phyloP scores from a whole-genome alignment of 2,888 invertebrate genomes.

The Pardosa pseudoannulata region DNA sequence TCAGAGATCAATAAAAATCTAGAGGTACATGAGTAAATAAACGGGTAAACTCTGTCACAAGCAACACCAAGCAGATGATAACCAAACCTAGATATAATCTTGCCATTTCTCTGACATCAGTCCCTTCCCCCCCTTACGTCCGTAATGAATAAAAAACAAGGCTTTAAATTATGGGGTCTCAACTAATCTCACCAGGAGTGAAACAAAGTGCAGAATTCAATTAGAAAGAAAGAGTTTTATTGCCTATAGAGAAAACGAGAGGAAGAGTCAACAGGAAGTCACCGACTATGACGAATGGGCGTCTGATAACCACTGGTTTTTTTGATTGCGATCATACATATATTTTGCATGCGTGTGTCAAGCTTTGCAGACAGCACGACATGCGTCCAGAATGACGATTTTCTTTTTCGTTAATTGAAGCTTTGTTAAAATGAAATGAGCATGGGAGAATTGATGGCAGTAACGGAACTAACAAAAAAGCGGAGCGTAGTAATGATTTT shows the following conservation, averaged over 20 bases:
- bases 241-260: no score
- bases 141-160: background rate
- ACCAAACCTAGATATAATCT: background rate
- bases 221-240: conserved; percentile 62
- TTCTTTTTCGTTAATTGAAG: background rate
- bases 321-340: conserved; percentile 23
- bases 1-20: no score
- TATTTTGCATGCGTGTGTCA: conserved; percentile 56
- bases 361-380: conserved; percentile 22
- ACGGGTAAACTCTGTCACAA: background rate
- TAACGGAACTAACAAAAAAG: background rate
- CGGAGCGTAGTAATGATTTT: background rate
- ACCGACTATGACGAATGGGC: conserved; percentile 49
- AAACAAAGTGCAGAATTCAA: conserved; percentile 55
- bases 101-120: background rate
- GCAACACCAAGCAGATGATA: background rate
- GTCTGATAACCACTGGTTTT: conserved; percentile 5
- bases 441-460: background rate
- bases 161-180: background rate
- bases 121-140: background rate
- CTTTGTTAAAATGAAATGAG: conserved; percentile 28
- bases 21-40: no score
- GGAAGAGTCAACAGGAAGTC: conserved; percentile 69
- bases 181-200: background rate
- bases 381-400: conserved; percentile 22